Conservation (phyloP, 1,140 invertebrate species). For the Drosophila santomea region DNA sequence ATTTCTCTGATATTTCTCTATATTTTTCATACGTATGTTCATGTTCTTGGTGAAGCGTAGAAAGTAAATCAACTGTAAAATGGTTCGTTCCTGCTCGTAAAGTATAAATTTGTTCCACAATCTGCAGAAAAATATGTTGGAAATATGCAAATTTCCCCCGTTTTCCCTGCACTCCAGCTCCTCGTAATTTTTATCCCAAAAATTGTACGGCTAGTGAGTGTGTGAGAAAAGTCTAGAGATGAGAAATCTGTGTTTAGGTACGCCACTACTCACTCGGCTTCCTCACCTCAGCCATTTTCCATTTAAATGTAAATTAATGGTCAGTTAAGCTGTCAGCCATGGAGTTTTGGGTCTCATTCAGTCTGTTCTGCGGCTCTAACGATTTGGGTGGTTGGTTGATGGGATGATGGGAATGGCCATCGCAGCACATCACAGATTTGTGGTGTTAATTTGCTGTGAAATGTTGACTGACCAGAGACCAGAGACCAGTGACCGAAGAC, state of each 20-base stretch:
- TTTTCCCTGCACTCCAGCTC: constrained; percentile 13
- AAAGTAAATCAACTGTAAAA: constrained; percentile 77
- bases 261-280: constrained; percentile 15
- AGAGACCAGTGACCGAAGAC: constrained; percentile 12
- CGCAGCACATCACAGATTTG: constrained; percentile 58
- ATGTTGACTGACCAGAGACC: constrained; percentile 62
- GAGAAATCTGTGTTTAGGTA: constrained; percentile 37
- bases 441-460: constrained; percentile 82
- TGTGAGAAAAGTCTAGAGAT: constrained; percentile 46
- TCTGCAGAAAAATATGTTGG: constrained; percentile 69
- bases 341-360: constrained; percentile 47
- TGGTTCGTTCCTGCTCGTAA: constrained; percentile 52
- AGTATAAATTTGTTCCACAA: constrained; percentile 68
- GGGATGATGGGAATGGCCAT: constrained; percentile 39
- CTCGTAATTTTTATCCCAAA: constrained; percentile 23
- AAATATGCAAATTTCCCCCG: constrained; percentile 67
- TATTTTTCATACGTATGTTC: neutral
- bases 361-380: constrained; percentile 41
- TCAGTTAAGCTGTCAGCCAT: constrained; percentile 76
- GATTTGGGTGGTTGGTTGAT: constrained; percentile 19
- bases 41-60: constrained; percentile 11
- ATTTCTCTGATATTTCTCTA: neutral
- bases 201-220: constrained; percentile 25
- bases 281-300: constrained; percentile 50
- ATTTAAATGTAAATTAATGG: constrained; percentile 82